Base-by-base conservation (phyloP, 1,140 invertebrate genomes). In the Scaptomyza graminum region DNA sequence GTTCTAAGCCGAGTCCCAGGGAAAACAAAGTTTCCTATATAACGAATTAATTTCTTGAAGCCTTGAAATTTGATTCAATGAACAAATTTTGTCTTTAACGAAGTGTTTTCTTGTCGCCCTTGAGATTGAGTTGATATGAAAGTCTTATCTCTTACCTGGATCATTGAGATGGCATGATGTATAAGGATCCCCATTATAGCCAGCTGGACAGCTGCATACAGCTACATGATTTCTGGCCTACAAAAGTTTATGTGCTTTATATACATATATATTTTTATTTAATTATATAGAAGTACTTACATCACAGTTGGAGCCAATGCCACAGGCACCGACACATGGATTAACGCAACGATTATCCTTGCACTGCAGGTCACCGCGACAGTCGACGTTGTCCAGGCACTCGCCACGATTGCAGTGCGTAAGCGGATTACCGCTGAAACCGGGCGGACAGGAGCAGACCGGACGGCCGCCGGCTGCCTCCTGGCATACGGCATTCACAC, bases 181-280 rank as follows among this genome's bases (percentile, higher is more conserved):
- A 79, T 97, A 93, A 5, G 97, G 96, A 92, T 97, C 95, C n/a
- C 97, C 97, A 28, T 95, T 94, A 89, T 95, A 96, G 9, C 96
- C 97, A 43, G 95, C 92, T 0, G 96, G 95, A 90, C 97, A 98
- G 7, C 95, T 95, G 85, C 97, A 98, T 0, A 97, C 95, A 3
- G 96, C 96, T 25, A 96, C 93, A 73, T 97, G 96, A 76, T 96
- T 95, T 57, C 95, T 93, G 0, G 94, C 95, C 95, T 92, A 79
- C 73, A 76, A 92, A 87, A 50, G 5, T 31, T 3, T 6, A 4
- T 31, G 7, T 31, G 1, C 28, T 6, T 2, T 16, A 5, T n/a
- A 49, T 5, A 4, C 16, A 5, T 8, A 39, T 12, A 39, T 1
- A 12, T 39, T 18, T 22, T 22, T 22, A 22, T 22, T 22, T 22